These are phyloP conservation scores for Chironomus striatipennis DNA, from an alignment of 1,140 invertebrate genomes.

Conservation along the genomic window DNA sequence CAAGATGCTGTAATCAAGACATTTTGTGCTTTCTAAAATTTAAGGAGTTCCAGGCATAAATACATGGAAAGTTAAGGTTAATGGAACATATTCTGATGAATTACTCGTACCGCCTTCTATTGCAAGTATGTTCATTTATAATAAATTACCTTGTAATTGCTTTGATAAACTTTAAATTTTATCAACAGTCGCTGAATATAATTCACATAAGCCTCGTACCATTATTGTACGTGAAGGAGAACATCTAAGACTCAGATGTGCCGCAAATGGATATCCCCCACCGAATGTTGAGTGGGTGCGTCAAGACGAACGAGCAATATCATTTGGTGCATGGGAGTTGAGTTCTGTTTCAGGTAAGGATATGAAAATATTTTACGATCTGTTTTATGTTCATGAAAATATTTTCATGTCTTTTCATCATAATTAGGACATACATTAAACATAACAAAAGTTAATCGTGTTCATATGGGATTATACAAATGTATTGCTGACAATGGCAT, in stretches of 20 bases:
- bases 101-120: conserved; percentile 72
- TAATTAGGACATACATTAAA: conserved; percentile 64
- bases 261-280: conserved; percentile 61
- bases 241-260: conserved; percentile 64
- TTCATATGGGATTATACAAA: conserved; percentile 78
- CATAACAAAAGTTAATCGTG: conserved; percentile 69
- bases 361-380: conserved; percentile 29
- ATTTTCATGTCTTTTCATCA: conserved; percentile 49
- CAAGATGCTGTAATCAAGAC: too few species aligned
- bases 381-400: background rate
- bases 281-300: conserved; percentile 70
- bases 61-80: conserved; percentile 56
- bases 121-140: conserved; percentile 45
- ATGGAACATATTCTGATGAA: conserved; percentile 49
- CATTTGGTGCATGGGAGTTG: conserved; percentile 42
- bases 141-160: conserved; percentile 2
- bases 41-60: conserved; percentile 61
- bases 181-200: background rate
- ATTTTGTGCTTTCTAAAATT: background rate
- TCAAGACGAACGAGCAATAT: conserved; percentile 55
- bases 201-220: conserved; percentile 30
- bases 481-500: conserved; percentile 85
- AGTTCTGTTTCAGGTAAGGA: conserved; percentile 33
- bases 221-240: conserved; percentile 62
- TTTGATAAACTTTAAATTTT: background rate